Evolutionary conservation across 2,113 vertebrate genomes (phyloP).

Genomic region (Elanus axillaris): DNA sequence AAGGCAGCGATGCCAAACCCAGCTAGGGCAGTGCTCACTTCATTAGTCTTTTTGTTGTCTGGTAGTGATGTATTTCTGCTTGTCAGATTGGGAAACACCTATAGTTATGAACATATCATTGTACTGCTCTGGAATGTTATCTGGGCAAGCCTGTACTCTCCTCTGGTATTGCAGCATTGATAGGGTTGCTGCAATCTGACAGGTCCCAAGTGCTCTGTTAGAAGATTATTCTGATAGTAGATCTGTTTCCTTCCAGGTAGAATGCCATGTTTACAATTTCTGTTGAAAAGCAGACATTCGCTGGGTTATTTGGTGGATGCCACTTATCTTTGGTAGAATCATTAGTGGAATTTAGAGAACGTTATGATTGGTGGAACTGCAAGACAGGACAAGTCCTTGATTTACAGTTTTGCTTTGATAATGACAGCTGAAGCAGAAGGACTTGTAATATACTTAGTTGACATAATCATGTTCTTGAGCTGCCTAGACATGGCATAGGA

Average conservation of each 20-base stretch:
- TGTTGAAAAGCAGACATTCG: not conserved
- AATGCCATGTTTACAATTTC: not conserved
- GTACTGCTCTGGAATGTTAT: not conserved
- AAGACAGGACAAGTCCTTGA: not conserved
- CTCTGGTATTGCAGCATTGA: not conserved
- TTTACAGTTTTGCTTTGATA: not conserved
- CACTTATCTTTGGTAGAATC: not conserved
- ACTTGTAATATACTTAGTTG: not conserved
- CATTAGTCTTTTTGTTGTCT: not conserved
- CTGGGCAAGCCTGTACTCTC: not conserved
- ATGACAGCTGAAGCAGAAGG: not conserved
- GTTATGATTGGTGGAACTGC: not conserved
- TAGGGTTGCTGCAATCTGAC: not conserved
- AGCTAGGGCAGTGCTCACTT: not conserved
- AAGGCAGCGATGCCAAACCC: not conserved
- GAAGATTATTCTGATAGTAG: not conserved
- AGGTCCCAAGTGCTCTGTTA: not conserved
- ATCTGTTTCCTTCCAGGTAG: not conserved
- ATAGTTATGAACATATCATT: not conserved
- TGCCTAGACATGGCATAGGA: not conserved
- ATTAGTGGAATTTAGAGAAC: not conserved
- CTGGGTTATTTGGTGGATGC: not conserved
- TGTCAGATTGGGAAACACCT: not conserved
- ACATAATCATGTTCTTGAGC: not conserved
- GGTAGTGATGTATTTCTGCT: not conserved